Conservation (phyloP, 1,140 invertebrate genomes). For the Bradynema listronoti region DNA sequence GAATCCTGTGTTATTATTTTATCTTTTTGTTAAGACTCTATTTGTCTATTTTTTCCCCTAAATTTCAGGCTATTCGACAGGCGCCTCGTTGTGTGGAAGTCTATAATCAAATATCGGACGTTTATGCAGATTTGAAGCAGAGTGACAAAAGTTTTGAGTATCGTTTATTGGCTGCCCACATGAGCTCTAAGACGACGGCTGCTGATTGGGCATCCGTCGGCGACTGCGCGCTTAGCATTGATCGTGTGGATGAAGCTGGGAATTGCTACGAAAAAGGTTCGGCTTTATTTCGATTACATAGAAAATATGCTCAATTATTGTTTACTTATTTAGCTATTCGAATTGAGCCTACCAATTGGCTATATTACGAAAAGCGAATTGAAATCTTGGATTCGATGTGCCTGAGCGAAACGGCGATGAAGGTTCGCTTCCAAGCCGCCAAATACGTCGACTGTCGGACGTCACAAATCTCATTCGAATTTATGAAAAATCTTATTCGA, state of each 20-base stretch:
- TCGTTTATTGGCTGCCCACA: slow-evolving; percentile 44
- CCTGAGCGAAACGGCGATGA: slow-evolving; percentile 42
- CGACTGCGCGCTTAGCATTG: slow-evolving; percentile 37
- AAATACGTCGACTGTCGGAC: slow-evolving; percentile 38
- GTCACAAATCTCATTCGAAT: slow-evolving; percentile 43
- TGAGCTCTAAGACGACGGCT: slow-evolving; percentile 39
- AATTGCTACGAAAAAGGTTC: slow-evolving; percentile 51
- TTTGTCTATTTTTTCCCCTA: slow-evolving; percentile 1
- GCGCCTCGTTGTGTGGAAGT: slow-evolving; percentile 49
- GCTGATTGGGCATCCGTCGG: slow-evolving; percentile 51
- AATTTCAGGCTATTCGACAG: slow-evolving; percentile 39
- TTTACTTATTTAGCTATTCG: slow-evolving; percentile 39
- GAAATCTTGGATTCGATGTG: slow-evolving; percentile 46
- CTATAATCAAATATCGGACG: slow-evolving; percentile 47
- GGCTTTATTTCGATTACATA: neutral
- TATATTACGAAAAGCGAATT: slow-evolving; percentile 53
- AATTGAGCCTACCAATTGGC: slow-evolving; percentile 46
- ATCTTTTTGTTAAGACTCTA: no score
- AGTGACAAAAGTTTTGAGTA: slow-evolving; percentile 45
- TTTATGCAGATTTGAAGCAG: slow-evolving; percentile 42
- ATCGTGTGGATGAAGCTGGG: slow-evolving; percentile 44
- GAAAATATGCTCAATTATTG: slow-evolving; percentile 2
- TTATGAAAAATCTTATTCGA: slow-evolving; percentile 45
- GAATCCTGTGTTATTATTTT: no score
- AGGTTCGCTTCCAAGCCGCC: slow-evolving; percentile 46